Conservation (phyloP, 2,888 invertebrate genomes). For the Hipparchia sbordonii region DNA sequence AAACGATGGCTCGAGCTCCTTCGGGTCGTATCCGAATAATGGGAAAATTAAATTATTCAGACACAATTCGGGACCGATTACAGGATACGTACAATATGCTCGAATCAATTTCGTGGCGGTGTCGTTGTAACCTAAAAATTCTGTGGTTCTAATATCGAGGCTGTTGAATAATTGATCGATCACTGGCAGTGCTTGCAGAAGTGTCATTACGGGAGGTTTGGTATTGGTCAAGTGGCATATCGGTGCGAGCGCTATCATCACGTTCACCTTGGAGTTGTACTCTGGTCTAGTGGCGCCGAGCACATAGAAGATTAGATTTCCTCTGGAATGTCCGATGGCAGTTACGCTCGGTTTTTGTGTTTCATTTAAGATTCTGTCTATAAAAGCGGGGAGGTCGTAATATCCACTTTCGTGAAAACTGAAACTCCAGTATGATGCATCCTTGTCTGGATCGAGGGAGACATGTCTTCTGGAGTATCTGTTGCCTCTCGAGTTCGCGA, state of each 20-base stretch:
- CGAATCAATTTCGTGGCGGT: conserved; percentile 13
- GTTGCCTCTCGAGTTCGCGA: conserved; percentile 79
- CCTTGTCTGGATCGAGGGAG: conserved; percentile 53
- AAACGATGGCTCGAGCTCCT: conserved; percentile 50
- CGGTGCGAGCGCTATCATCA: conserved; percentile 71
- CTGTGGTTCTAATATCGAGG: conserved; percentile 18
- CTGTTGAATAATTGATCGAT: conserved; percentile 24
- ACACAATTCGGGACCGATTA: conserved; percentile 37
- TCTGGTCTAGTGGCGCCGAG: conserved; percentile 79
- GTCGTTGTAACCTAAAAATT: conserved; percentile 34
- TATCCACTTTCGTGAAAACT: conserved; percentile 87
- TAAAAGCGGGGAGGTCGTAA: conserved; percentile 86
- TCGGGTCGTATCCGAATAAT: conserved; percentile 39
- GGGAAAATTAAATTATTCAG: conserved; percentile 34
- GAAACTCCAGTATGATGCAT: conserved; percentile 72
- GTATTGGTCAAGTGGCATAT: conserved; percentile 48
- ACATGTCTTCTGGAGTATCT: conserved; percentile 80
- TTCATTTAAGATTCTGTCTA: conserved; percentile 50
- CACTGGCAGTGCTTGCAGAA: conserved; percentile 10
- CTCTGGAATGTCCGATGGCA: conserved; percentile 88
- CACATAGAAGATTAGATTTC: conserved; percentile 83
- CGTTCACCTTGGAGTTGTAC: conserved; percentile 82
- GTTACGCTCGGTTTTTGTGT: conserved; percentile 53
- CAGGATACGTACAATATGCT: conserved; percentile 29
- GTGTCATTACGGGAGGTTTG: conserved; percentile 25